Evolutionary conservation across 2,113 vertebrate species (phyloP).

Genomic region (Cheilinus undulatus): DNA sequence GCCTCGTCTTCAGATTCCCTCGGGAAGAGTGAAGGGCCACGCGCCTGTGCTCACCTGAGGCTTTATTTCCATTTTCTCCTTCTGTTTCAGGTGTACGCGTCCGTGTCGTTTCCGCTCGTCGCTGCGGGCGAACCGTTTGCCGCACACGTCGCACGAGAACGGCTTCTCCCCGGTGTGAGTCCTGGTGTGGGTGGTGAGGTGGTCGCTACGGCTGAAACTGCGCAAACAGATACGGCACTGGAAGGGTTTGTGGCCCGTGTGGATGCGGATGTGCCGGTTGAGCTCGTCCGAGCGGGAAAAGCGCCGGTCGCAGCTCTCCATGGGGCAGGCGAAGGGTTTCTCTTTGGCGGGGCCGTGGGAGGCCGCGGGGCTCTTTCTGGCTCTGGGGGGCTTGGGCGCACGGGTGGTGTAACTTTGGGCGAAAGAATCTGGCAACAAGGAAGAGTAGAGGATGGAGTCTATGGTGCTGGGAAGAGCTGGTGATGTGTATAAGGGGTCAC

Average conservation of each 20-base stretch:
- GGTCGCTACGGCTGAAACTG: conserved; percentile 98
- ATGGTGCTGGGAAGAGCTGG: conserved; percentile 81
- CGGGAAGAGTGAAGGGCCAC: conserved; percentile 84
- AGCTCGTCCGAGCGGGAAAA: conserved; percentile 97
- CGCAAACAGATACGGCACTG: conserved; percentile 98
- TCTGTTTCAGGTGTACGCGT: conserved; percentile 96
- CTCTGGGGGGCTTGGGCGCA: conserved; percentile 83
- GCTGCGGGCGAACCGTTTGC: conserved; percentile 93
- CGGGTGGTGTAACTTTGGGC: conserved; percentile 85
- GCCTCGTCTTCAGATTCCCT: conserved; percentile 80
- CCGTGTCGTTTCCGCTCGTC: conserved; percentile 97
- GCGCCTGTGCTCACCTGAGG: conserved; percentile 83
- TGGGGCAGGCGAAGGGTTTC: conserved; percentile 96
- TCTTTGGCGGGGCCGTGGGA: conserved; percentile 93
- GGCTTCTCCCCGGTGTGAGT: conserved; percentile 98
- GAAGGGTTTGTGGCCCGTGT: conserved; percentile 98
- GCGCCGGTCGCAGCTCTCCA: conserved; percentile 94
- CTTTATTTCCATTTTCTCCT: conserved; percentile 94
- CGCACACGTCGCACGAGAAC: conserved; percentile 96
- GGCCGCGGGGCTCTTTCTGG: conserved; percentile 88
- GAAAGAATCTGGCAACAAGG: conserved; percentile 76
- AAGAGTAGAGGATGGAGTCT: conserved; percentile 83
- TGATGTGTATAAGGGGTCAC: conserved; percentile 81
- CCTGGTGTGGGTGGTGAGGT: conserved; percentile 97
- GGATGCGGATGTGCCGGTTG: conserved; percentile 96